Evolutionary conservation across 2,888 invertebrate genomes (phyloP), one percentile per base, ranked within the genome.

Genomic region (Drosophila nigritarsus): DNA sequence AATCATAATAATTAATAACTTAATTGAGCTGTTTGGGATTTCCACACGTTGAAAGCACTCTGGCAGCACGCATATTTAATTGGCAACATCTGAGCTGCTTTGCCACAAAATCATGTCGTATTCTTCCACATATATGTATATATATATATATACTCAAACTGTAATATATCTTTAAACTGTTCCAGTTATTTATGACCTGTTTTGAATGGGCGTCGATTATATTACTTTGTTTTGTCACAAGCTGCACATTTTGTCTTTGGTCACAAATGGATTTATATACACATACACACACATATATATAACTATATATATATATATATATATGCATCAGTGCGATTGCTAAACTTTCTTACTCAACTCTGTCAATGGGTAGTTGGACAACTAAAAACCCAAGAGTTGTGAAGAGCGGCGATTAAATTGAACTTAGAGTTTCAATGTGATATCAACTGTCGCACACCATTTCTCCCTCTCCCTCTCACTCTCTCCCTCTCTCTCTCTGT

Each of bases 351-450:
- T 30, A 42, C 49, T 63, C 55, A 78, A 75, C 73, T 75, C 73
- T 75, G 72, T 75, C 75, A 67, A 53, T 66, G 66, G 32, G 34
- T 18, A 34, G 62, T 53, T 49, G 69, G 68, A 73, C 76, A 66
- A 55, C 56, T 58, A 29, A 51, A 45, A 66, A 71, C 49, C 66
- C 55, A 38, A 27, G 56, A 76, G 50, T 62, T 65, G 49, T 69
- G 60, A 78, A 65, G 73, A 80, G 81, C 59, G 45, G 49, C 73
- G 77, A 76, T 79, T 79, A 79, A 80, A 79, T 80, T 80, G 80
- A 71, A 78, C 80, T 79, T 62, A 51, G 50, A 66, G 30, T 69
- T 72, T 30, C 60, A 74, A 65, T 74, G 64, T 77, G 72, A 72
- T 77, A 75, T 71, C 60, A 60, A 55, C 54, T 49, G 48, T 29